phyloP scores from a whole-genome alignment of 2,888 invertebrate genomes.

The Incurvaria masculella region DNA sequence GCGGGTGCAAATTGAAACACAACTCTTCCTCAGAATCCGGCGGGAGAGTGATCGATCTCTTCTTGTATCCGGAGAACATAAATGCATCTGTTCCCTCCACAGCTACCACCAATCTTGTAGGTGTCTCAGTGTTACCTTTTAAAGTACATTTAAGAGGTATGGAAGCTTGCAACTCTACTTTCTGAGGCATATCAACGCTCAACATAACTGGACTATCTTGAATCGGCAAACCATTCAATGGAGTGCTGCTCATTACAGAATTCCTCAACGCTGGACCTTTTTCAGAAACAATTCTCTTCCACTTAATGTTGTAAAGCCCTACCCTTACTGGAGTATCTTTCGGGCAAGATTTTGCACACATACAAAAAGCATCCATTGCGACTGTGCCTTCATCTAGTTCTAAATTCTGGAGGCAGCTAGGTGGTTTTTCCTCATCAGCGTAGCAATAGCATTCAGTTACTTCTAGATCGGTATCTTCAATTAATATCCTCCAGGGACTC shows the following conservation, averaged over 20 bases:
- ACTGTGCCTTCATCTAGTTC: slow-evolving; percentile 40
- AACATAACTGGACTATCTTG: slow-evolving; percentile 61
- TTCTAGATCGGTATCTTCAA: slow-evolving; percentile 63
- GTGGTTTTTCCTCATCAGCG: slow-evolving; percentile 30
- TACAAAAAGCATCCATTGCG: slow-evolving; percentile 43
- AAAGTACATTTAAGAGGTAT: slow-evolving; percentile 68
- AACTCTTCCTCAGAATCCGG: slow-evolving; percentile 61
- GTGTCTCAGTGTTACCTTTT: slow-evolving; percentile 66
- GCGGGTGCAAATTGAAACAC: slow-evolving; percentile 77
- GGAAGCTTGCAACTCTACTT: slow-evolving; percentile 70
- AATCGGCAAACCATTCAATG: slow-evolving; percentile 53
- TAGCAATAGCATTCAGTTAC: slow-evolving; percentile 49
- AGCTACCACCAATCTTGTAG: slow-evolving; percentile 68
- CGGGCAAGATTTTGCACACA: slow-evolving; percentile 40
- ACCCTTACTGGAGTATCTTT: slow-evolving; percentile 41
- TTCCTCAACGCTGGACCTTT: background rate
- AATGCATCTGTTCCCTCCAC: slow-evolving; percentile 88
- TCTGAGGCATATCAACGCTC: slow-evolving; percentile 65
- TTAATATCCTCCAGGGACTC: slow-evolving; percentile 67
- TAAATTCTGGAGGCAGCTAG: slow-evolving; percentile 36
- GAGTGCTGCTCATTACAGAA: slow-evolving; percentile 50
- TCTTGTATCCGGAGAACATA: slow-evolving; percentile 94
- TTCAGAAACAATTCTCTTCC: slow-evolving; percentile 24
- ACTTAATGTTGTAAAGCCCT: slow-evolving; percentile 46
- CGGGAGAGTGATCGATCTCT: slow-evolving; percentile 61